A percentile compares a stretch with the other conserved stretches of the same genome.
Conservation (phyloP, 2,888 invertebrate species). For the Synergus japonicus region DNA sequence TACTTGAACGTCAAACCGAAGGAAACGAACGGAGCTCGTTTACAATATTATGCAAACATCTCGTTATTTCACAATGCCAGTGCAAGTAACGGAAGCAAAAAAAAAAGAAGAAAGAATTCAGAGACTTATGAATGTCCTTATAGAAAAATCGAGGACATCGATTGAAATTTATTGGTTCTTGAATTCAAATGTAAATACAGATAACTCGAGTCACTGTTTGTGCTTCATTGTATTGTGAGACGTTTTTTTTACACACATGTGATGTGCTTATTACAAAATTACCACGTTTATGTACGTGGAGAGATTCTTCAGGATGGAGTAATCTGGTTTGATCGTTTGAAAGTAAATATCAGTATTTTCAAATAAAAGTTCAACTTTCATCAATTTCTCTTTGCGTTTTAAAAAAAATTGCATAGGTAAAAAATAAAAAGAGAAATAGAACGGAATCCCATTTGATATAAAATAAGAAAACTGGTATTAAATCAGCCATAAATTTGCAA, state of each 20-base stretch:
- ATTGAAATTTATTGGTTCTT: conserved; percentile 29
- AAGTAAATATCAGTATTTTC: neutral
- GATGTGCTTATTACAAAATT: conserved; percentile 2
- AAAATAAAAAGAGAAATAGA: too few relatives aligned
- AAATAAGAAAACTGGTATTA: neutral
- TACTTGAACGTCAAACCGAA: conserved; percentile 16
- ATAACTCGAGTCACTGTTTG: conserved; percentile 20
- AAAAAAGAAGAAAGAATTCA: neutral
- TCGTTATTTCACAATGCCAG: conserved; percentile 37
- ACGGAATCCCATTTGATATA: neutral
- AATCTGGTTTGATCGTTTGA: neutral
- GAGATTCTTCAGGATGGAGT: neutral
- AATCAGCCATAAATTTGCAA: neutral
- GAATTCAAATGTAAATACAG: conserved; percentile 22
- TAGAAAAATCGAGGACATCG: conserved; percentile 35
- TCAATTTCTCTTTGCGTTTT: too few relatives aligned
- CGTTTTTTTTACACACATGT: neutral
- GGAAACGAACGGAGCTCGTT: conserved; percentile 23
- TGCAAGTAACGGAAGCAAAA: conserved; percentile 32
- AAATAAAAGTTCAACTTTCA: too few relatives aligned
- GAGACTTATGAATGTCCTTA: conserved; percentile 33
- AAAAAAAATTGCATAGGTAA: too few relatives aligned
- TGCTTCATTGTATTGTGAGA: neutral
- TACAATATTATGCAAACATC: conserved; percentile 36
- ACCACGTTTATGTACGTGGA: neutral